Evolutionary conservation across 2,888 invertebrate genomes (phyloP).

Genomic region (Masnerella sp.): DNA sequence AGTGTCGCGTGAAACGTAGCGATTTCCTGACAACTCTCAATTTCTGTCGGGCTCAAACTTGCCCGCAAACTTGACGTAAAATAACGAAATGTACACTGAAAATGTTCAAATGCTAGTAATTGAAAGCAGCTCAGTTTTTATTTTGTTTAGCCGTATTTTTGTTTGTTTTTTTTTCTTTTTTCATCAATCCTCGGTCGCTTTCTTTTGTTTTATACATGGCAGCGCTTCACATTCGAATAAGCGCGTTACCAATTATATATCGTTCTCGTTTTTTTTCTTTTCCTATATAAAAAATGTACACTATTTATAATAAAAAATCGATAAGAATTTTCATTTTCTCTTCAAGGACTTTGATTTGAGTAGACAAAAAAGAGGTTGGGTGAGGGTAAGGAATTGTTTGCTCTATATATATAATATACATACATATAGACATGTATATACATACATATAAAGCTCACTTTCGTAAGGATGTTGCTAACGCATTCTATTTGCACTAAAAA

Average conservation of each 20-base stretch:
- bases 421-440: too few species aligned
- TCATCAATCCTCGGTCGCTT: constrained; percentile 43
- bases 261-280: constrained; percentile 64
- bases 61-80: constrained; percentile 46
- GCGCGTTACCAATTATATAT: constrained; percentile 69
- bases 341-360: constrained; percentile 36
- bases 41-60: constrained; percentile 33
- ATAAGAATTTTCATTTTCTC: constrained; percentile 67
- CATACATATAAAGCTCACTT: too few species aligned
- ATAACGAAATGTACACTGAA: constrained; percentile 60
- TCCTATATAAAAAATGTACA: constrained; percentile 78
- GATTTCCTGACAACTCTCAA: constrained; percentile 60
- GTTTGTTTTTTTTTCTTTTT: constrained; percentile 40
- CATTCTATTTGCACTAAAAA: constrained; percentile 23
- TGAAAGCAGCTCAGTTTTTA: constrained; percentile 49
- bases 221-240: constrained; percentile 63
- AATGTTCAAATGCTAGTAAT: constrained; percentile 53
- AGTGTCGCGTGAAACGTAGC: constrained; percentile 55
- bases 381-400: constrained; percentile 20
- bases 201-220: constrained; percentile 70
- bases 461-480: constrained; percentile 38
- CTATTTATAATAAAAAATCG: constrained; percentile 77
- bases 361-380: constrained; percentile 14
- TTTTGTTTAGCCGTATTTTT: constrained; percentile 7
- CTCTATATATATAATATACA: too few species aligned